Base-by-base conservation (phyloP, 2,888 invertebrate species). In the Eledona agricola region DNA sequence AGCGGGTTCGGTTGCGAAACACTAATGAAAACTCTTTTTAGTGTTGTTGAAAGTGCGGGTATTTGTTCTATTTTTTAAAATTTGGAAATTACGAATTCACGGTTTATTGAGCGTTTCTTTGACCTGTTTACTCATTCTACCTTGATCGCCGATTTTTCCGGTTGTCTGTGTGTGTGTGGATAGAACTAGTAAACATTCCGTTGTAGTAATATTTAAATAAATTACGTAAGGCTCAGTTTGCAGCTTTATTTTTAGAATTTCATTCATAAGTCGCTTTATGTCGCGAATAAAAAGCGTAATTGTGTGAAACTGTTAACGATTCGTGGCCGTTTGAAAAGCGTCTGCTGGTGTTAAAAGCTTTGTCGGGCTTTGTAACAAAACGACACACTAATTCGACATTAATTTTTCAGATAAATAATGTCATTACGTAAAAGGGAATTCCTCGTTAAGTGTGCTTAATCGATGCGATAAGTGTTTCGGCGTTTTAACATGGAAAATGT, bases 31-130 rank as follows among this genome's bases (percentile, higher is more conserved):
- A n/a, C n/a, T n/a, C n/a, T n/a, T n/a, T n/a, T n/a, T n/a, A n/a
- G n/a, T n/a, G n/a, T n/a, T n/a, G n/a, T n/a, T n/a, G n/a, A n/a
- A n/a, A n/a, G n/a, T n/a, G n/a, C n/a, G n/a, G n/a, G n/a, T n/a
- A n/a, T n/a, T n/a, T n/a, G n/a, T n/a, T n/a, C n/a, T n/a, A n/a
- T n/a, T n/a, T n/a, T n/a, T n/a, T n/a, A n/a, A n/a, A n/a, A n/a
- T 19, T 19, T 19, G 5, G 12, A 20, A 34, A 22, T 35, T 19
- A 38, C 13, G n/a, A n/a, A n/a, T 38, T 38, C 23, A 25, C 38
- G 38, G 38, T 38, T 38, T 38, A 38, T 38, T 38, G 38, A 38
- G 26, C 38, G 38, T 38, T 38, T 38, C 28, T 40, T 19, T 29
- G 40, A 40, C 40, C 40, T 40, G 19, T 20, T 40, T 40, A 40